Conservation (phyloP, 2,888 invertebrate species). For the Biston betularia region DNA sequence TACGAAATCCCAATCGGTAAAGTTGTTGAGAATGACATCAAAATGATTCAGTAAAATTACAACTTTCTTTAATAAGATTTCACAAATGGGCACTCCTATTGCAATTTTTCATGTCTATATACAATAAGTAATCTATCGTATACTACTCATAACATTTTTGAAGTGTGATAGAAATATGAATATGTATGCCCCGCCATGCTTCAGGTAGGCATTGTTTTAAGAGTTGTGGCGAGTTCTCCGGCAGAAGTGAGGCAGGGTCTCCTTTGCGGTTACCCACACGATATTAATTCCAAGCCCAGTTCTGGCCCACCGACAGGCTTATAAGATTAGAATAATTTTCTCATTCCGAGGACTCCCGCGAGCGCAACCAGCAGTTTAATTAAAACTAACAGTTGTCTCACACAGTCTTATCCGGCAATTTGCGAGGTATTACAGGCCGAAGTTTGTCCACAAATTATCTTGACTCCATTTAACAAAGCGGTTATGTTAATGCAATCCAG, state of each 20-base stretch:
- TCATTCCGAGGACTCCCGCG: constrained; percentile 80
- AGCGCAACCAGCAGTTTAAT: constrained; percentile 84
- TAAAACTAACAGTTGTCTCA: constrained; percentile 87
- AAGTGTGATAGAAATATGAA: no score
- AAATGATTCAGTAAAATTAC: no score
- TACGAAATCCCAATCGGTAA: no score
- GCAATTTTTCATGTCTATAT: no score
- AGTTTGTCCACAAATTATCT: constrained; percentile 85
- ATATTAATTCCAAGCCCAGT: constrained; percentile 78
- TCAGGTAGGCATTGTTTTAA: not conserved
- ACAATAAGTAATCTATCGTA: no score
- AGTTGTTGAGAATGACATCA: no score
- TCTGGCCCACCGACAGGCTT: constrained; percentile 79
- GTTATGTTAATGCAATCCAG: constrained; percentile 83
- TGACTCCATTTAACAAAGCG: constrained; percentile 84
- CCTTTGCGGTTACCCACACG: constrained; percentile 62
- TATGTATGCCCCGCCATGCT: constrained; percentile 29
- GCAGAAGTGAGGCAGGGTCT: constrained; percentile 26
- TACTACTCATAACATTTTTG: no score
- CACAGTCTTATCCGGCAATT: constrained; percentile 86
- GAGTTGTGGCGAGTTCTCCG: constrained; percentile 5
- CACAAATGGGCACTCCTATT: no score
- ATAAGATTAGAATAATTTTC: constrained; percentile 86
- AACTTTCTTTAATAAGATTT: no score
- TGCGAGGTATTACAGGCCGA: constrained; percentile 85